Conservation (phyloP, 1,140 invertebrate genomes). For the Chironomus striatipennis region DNA sequence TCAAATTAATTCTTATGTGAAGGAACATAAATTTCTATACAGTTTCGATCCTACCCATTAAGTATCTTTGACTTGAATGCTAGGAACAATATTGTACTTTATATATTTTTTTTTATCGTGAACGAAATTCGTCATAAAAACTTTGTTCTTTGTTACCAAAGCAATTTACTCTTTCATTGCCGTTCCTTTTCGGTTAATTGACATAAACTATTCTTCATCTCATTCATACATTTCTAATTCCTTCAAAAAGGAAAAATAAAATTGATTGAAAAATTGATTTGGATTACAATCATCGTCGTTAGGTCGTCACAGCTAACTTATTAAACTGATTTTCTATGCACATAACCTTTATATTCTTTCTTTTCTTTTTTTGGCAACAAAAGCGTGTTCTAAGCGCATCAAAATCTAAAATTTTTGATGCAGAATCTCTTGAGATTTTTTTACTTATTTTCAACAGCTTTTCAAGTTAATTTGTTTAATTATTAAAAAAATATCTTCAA, state of each 20-base stretch:
- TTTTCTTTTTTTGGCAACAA: not conserved
- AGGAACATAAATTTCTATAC: constrained; percentile 3
- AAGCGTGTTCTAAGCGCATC: not conserved
- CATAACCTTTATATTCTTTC: not conserved
- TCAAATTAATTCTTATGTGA: not conserved
- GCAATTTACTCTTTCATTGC: too few species aligned
- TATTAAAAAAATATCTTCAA: too few species aligned
- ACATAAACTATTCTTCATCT: too few species aligned
- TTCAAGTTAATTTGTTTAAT: too few species aligned
- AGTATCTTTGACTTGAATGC: not conserved
- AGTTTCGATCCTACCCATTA: not conserved
- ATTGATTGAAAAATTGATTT: not conserved
- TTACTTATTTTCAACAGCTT: too few species aligned
- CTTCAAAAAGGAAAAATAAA: not conserved
- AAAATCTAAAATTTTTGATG: too few species aligned
- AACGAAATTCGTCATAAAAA: not conserved
- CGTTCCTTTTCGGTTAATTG: too few species aligned
- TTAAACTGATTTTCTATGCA: not conserved
- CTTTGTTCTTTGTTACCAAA: too few species aligned
- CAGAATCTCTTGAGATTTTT: too few species aligned
- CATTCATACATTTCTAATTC: too few species aligned
- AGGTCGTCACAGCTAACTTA: not conserved
- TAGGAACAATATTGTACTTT: not conserved
- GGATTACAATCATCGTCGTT: not conserved
- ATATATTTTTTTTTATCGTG: not conserved